A percentile compares a stretch with the other conserved stretches of the same genome.
Evolutionary conservation across 1,140 invertebrate genomes (phyloP).

Genomic region (Colletes latitarsis): DNA sequence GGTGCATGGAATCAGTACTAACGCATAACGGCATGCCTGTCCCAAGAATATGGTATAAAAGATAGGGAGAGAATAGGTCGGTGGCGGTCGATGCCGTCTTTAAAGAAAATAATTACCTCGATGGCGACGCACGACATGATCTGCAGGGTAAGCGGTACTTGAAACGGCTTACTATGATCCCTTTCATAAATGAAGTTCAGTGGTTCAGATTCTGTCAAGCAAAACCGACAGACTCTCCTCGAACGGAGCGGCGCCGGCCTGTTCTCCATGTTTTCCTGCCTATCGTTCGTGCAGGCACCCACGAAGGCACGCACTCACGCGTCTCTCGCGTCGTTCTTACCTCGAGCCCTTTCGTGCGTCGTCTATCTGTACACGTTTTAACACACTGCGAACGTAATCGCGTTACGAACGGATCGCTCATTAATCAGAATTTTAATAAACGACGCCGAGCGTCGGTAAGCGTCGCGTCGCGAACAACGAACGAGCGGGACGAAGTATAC

Average conservation of each 20-base stretch:
- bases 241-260: slow-evolving; percentile 82
- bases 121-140: slow-evolving; percentile 88
- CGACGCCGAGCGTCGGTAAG: slow-evolving; percentile 80
- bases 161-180: slow-evolving; percentile 78
- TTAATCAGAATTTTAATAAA: slow-evolving; percentile 34
- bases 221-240: slow-evolving; percentile 88
- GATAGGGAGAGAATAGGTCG: neutral
- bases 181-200: slow-evolving; percentile 86
- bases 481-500: slow-evolving; percentile 68
- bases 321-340: slow-evolving; percentile 12
- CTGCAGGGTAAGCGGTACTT: slow-evolving; percentile 85
- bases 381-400: neutral
- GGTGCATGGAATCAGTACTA: neutral
- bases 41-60: neutral
- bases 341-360: neutral
- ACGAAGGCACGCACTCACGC: slow-evolving; percentile 38
- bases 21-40: neutral
- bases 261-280: slow-evolving; percentile 81
- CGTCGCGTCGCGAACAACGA: slow-evolving; percentile 69
- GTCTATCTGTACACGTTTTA: neutral
- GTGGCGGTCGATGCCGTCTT: slow-evolving; percentile 7
- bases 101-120: slow-evolving; percentile 83
- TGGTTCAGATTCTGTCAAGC: slow-evolving; percentile 83
- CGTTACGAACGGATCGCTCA: slow-evolving; percentile 7
- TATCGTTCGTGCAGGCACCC: slow-evolving; percentile 39